Base-by-base conservation (phyloP, 2,888 invertebrate species). In the Phyto melanocephala region DNA sequence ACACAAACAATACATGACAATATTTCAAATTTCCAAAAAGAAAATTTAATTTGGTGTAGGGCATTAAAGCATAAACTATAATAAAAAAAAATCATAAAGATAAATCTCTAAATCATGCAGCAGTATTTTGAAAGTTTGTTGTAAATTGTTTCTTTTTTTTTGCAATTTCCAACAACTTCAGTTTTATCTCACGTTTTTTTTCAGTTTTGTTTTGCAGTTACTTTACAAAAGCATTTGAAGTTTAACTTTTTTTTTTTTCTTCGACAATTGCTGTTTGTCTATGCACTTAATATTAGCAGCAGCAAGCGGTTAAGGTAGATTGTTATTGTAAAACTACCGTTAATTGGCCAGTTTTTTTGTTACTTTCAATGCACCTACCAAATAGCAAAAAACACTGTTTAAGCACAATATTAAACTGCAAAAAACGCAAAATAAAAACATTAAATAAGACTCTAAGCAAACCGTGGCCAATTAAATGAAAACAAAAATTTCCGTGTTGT, bases 91-190 rank as follows among this genome's bases (percentile, higher is more conserved):
- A 68, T 13, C 10, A 0, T 20, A 47, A 56, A 72, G 62, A 81
- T 81, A 77, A 81, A 81, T 72, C 77, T 68, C n/a, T 70, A 81
- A 78, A 81, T 78, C 78, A 81, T 75, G 78, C 74, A 58, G 58
- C 67, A 42, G 74, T 37, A 65, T 81, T 78, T 81, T 81, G 81
- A 81, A 81, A 81, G 81, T 78, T 71, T 58, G 20, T 52, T 72
- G 67, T 67, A 42, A 33, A 70, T 50, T 68, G 22, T 65, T 45
- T 63, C n/a, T n/a, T 52, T 63, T 10, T 60, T 40, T 22, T 1
- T 11, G 40, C 37, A 17, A 4, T n/a, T 35, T 50, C 60, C 58
- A 35, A 58, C 58, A 56, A 42, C 54, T 13, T 40, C 52, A 28
- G 13, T 33, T 56, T 45, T n/a, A 50, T 68, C 40, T 60, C 58